Base-by-base conservation (phyloP, 23 tunicate genomes). In the Clavelina lepadiformis region DNA sequence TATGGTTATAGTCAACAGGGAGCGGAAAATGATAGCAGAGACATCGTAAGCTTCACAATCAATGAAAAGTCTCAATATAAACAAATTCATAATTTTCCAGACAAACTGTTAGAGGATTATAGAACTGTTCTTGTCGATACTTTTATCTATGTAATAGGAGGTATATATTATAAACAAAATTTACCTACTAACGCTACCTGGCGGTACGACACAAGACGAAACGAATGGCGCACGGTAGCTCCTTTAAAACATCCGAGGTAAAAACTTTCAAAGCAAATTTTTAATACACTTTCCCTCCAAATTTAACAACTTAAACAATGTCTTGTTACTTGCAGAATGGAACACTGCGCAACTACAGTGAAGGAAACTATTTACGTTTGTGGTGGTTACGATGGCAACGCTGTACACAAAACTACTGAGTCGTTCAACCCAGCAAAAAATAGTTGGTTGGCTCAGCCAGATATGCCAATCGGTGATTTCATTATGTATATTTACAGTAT, bases 341-440 rank as follows among this genome's bases (percentile, higher is more conserved):
- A 28, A 6, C 83, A 77, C 52, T 66, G 65, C 30, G 57, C 57
- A 1, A 67, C 67, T 5, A 32, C 64, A 3, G 33, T 77, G 20
- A 67, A 58, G 19, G 67, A 77, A 3, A 18, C 28, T 30, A 37
- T 77, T n/a, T 77, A 67, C 65, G 83, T 77, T 19, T 77, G 83
- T 3, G 83, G 83, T 0, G 83, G 83, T 13, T 77, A 66, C 25
- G 74, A 77, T 58, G 83, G 71, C 52, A 34, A 54, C 63, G 38
- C 27, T 44, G 83, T 77, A 2, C 65, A 46, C 33, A 7, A 53
- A 59, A 51, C 53, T 2, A 31, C 71, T 21, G 83, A 77, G 30
- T 38, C 35, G 41, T 77, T 67, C 36, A 53, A 66, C 30, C 60
- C 74, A 3, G 41, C 27, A 29, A 70, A 55, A 31, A 56, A 77